These are phyloP conservation scores for Aegotheles bennettii DNA, from an alignment of 2,113 vertebrate species.

Conservation along the genomic window DNA sequence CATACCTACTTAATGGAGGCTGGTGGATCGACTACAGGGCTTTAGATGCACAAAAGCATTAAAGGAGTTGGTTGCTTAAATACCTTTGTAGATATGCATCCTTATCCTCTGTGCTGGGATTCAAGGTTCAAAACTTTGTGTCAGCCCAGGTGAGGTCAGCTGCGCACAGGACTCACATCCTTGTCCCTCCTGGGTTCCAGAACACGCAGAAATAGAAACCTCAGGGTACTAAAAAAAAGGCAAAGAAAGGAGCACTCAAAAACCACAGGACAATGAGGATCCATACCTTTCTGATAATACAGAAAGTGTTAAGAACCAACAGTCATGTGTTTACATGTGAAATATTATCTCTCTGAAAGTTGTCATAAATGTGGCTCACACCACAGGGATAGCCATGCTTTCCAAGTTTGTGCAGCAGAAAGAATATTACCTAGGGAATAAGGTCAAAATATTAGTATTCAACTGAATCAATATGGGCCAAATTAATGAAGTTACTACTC, in stretches of 20 bases:
- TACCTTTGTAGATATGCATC: not conserved
- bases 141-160: not conserved
- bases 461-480: not conserved
- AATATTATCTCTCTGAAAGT: not conserved
- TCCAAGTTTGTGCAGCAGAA: conserved; percentile 23
- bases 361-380: conserved; percentile 32
- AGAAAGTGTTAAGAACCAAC: not conserved
- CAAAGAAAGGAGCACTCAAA: not conserved
- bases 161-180: not conserved
- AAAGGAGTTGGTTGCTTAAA: not conserved
- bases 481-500: conserved; percentile 51
- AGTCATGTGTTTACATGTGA: not conserved
- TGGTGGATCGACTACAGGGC: not conserved
- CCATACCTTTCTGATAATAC: not conserved
- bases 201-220: not conserved
- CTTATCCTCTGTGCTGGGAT: not conserved
- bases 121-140: not conserved
- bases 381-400: not conserved
- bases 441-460: conserved; percentile 41
- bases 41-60: not conserved
- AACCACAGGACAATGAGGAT: not conserved
- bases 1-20: not conserved
- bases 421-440: conserved; percentile 39
- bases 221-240: not conserved
- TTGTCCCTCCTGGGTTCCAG: not conserved